Conservation (phyloP, 2,888 invertebrate species). For the Mesorhabditis belari region DNA sequence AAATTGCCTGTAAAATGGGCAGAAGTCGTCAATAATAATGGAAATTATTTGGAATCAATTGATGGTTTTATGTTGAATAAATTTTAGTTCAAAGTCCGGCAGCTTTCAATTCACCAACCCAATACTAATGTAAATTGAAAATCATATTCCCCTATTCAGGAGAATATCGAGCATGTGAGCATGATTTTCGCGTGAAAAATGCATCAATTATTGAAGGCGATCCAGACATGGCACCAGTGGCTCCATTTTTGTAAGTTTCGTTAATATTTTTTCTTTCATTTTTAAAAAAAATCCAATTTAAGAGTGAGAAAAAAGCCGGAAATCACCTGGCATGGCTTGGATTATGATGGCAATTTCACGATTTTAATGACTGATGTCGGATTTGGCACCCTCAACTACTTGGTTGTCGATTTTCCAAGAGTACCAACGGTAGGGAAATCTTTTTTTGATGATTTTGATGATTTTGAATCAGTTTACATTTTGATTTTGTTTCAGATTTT, state of each 20-base stretch:
- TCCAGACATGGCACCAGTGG: constrained; percentile 41
- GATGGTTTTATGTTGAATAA: no score
- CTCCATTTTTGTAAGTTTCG: constrained; percentile 33
- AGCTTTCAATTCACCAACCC: no score
- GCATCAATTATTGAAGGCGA: constrained; percentile 28
- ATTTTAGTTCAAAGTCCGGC: no score
- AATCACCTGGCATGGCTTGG: constrained; percentile 23
- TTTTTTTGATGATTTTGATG: no score
- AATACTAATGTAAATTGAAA: no score
- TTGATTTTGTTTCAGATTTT: constrained; percentile 19
- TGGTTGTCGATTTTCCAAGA: constrained; percentile 44
- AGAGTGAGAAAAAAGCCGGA: not conserved
- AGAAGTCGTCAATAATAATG: no score
- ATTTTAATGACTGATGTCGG: constrained; percentile 46
- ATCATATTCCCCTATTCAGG: no score
- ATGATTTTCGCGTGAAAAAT: constrained; percentile 31
- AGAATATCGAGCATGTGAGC: constrained; percentile 50
- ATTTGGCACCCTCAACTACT: constrained; percentile 44
- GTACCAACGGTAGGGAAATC: constrained; percentile 27
- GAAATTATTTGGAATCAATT: no score
- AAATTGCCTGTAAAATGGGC: no score
- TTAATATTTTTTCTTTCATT: not conserved
- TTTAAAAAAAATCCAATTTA: not conserved
- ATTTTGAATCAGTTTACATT: not conserved
- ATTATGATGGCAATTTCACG: constrained; percentile 23